Evolutionary conservation across 2,797 vertebrate genomes (phyloP).

Genomic region (Peromyscus attwateri): DNA sequence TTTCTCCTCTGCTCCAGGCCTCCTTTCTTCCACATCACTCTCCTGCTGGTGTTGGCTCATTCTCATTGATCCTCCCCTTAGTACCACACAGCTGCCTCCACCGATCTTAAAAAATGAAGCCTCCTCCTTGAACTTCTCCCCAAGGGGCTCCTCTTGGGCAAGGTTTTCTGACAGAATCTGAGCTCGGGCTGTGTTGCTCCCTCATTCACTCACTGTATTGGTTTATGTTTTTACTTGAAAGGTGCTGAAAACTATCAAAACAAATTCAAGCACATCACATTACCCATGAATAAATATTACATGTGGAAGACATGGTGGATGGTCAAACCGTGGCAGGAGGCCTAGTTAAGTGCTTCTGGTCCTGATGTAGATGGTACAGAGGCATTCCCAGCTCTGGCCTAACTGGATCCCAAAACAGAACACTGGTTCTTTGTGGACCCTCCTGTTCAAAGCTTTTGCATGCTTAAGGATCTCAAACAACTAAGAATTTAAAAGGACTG

Average conservation of each 20-base stretch:
- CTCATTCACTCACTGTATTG: not conserved
- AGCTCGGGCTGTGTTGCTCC: too few species aligned
- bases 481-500: conserved; percentile 91
- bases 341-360: conserved; percentile 90
- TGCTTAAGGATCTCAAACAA: conserved; percentile 98
- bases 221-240: not conserved
- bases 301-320: too few species aligned
- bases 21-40: not conserved
- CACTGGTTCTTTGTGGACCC: conserved; percentile 91
- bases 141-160: not conserved
- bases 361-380: conserved; percentile 98
- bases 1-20: not conserved
- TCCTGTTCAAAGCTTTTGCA: conserved; percentile 98
- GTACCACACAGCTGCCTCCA: not conserved
- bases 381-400: conserved; percentile 98
- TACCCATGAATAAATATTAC: not conserved
- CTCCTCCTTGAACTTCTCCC: not conserved
- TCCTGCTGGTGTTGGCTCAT: not conserved
- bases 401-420: conserved; percentile 91
- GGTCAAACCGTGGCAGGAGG: not conserved
- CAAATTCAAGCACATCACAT: not conserved
- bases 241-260: not conserved
- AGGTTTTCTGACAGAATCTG: too few species aligned
- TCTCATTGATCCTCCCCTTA: not conserved
- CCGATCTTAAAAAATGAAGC: not conserved